A percentile compares a stretch with the other conserved stretches of the same genome.
Conservation (phyloP, 37 sponge, comb jelly and placozoan genomes). For the Halichondria panicea region DNA sequence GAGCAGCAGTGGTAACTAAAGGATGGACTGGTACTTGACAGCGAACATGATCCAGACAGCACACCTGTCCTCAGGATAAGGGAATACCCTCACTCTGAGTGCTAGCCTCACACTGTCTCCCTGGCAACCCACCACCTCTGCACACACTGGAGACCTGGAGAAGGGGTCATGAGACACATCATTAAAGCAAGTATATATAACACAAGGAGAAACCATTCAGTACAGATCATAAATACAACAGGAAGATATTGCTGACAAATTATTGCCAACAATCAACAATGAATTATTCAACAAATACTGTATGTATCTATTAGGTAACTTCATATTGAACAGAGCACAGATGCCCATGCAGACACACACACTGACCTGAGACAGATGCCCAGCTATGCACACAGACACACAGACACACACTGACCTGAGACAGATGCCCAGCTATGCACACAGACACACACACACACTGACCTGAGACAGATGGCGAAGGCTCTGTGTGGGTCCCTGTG, state of each 20-base stretch:
- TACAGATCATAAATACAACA: too few relatives aligned
- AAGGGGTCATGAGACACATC: too few relatives aligned
- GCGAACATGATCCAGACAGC: conserved; percentile 99
- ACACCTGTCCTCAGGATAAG: conserved; percentile 87
- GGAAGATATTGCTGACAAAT: too few relatives aligned
- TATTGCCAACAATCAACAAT: too few relatives aligned
- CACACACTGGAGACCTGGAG: conserved; percentile 86
- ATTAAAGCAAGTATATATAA: too few relatives aligned
- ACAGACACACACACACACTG: conserved; percentile 13
- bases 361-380: conserved; percentile 79
- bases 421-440: too few relatives aligned
- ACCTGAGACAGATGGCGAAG: conserved; percentile 84
- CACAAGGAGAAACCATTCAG: too few relatives aligned
- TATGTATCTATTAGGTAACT: too few relatives aligned
- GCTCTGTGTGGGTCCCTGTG: conserved; percentile 68
- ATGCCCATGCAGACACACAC: too few relatives aligned
- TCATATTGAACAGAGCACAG: too few relatives aligned
- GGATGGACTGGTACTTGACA: conserved; percentile 76
- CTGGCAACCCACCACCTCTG: conserved; percentile 84
- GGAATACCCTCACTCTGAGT: conserved; percentile 71
- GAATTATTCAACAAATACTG: too few relatives aligned
- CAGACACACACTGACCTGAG: conserved; percentile 68
- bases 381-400: too few relatives aligned
- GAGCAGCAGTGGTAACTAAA: conserved; percentile 42
- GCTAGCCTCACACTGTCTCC: conserved; percentile 89